Conservation (phyloP, 2,113 vertebrate species). For the Pachycephala philippinensis region DNA sequence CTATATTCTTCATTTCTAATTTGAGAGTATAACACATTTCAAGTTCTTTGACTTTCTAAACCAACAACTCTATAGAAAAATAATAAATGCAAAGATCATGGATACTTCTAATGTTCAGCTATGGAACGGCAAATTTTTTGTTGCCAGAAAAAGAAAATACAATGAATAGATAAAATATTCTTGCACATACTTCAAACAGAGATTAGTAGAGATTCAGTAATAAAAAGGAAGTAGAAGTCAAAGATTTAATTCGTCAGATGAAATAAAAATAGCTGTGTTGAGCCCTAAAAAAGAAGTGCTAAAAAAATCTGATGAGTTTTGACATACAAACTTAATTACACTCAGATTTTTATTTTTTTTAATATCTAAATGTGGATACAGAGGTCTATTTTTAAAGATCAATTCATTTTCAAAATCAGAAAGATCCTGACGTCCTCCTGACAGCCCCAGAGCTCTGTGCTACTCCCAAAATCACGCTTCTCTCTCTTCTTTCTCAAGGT, state of each 20-base stretch:
- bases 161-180: constrained; percentile 22
- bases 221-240: constrained; percentile 36
- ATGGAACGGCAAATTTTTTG: neutral
- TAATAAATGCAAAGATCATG: neutral
- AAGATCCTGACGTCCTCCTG: neutral
- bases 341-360: neutral
- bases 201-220: constrained; percentile 14
- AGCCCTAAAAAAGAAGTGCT: constrained; percentile 43
- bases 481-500: neutral
- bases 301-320: constrained; percentile 54
- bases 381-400: constrained; percentile 39
- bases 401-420: neutral
- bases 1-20: neutral
- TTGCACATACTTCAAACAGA: constrained; percentile 25
- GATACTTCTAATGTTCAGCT: neutral
- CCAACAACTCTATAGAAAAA: neutral
- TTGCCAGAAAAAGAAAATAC: constrained; percentile 41
- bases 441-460: neutral
- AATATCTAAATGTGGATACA: constrained; percentile 3
- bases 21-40: neutral
- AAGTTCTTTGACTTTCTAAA: neutral
- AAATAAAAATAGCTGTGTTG: constrained; percentile 50
- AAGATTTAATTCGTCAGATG: constrained; percentile 26
- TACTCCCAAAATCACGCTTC: neutral
- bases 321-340: constrained; percentile 52